Evolutionary conservation across 2,113 vertebrate species (phyloP).

Genomic region (Oreocharis arfaki): DNA sequence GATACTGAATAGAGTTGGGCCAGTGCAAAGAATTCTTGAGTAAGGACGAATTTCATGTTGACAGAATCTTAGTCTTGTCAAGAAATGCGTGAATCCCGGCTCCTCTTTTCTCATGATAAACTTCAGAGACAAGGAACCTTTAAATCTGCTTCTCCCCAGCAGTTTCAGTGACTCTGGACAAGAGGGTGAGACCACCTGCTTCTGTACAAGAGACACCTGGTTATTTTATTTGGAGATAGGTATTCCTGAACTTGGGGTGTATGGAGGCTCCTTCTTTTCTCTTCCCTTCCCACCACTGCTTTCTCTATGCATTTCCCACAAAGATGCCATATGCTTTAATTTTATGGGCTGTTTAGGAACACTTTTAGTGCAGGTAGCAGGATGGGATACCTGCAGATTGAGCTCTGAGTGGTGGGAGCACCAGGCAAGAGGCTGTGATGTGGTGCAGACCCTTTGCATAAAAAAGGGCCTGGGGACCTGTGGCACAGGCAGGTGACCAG

Average conservation of each 20-base stretch:
- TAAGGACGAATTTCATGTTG: neutral
- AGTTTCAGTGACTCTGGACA: neutral
- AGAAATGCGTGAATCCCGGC: neutral
- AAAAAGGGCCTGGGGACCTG: neutral
- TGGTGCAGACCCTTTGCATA: neutral
- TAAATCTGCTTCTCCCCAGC: neutral
- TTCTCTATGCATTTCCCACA: neutral
- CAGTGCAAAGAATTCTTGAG: neutral
- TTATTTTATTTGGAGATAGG: neutral
- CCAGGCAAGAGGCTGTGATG: neutral
- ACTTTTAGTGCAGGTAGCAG: neutral
- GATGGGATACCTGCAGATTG: neutral
- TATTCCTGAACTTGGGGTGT: neutral
- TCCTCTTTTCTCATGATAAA: neutral
- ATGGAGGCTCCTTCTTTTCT: neutral
- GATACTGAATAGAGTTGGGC: neutral
- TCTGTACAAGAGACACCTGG: neutral
- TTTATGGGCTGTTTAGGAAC: neutral
- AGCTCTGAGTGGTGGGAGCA: neutral
- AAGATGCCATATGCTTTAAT: neutral
- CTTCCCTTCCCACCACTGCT: neutral
- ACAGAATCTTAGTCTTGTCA: neutral
- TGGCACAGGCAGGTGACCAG: accelerated
- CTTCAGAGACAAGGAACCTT: neutral
- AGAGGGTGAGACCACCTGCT: neutral